Conservation (phyloP, 2,888 invertebrate species). For the Chironomus riparius region DNA sequence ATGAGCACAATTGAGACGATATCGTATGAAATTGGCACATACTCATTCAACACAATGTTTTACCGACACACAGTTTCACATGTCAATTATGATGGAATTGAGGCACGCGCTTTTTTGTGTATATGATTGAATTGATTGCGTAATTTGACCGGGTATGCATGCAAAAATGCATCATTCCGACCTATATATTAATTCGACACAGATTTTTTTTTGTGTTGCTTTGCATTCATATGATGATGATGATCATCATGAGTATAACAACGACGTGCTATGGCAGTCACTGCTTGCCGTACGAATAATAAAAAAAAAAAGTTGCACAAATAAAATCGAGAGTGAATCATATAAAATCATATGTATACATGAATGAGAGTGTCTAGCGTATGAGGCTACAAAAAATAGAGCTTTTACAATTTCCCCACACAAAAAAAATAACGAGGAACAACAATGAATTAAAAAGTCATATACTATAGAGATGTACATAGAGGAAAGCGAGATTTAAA, state of each 20-base stretch:
- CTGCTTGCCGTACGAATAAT: background rate
- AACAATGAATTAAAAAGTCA: slow-evolving; percentile 16
- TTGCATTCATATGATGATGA: too few species aligned
- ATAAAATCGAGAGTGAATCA: slow-evolving; percentile 17
- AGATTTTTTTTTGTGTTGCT: background rate
- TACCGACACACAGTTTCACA: too few species aligned
- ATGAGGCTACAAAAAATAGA: background rate
- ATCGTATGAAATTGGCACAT: background rate
- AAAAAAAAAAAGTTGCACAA: background rate
- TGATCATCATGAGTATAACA: too few species aligned
- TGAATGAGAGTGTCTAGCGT: background rate
- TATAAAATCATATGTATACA: background rate
- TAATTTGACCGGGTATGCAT: background rate
- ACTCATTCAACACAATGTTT: too few species aligned
- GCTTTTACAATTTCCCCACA: background rate
- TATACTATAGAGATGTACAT: background rate
- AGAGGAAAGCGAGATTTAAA: background rate
- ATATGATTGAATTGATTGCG: background rate
- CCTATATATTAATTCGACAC: slow-evolving; percentile 17
- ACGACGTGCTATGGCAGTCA: too few species aligned
- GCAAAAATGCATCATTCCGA: background rate
- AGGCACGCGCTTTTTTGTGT: background rate
- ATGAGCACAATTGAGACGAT: background rate
- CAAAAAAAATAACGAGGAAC: background rate
- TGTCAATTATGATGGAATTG: background rate